A percentile compares a stretch with the other conserved stretches of the same genome.
These are phyloP conservation scores for Dendrolimus pini DNA, from an alignment of 2,888 invertebrate genomes.

Conservation along the genomic window DNA sequence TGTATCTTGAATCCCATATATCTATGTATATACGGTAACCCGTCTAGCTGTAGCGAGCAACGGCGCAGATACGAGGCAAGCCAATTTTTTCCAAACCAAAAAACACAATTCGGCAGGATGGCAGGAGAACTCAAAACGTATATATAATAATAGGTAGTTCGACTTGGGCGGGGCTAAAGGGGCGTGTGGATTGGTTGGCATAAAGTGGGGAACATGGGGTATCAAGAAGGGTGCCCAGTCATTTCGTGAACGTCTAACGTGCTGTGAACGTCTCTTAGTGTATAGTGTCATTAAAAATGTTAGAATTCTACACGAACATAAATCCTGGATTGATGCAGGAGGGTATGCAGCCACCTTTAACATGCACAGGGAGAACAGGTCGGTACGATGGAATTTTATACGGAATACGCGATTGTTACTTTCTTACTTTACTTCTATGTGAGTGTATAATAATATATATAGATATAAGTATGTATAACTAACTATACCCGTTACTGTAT, in stretches of 20 bases:
- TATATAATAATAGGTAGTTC: conserved; percentile 58
- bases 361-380: conserved; percentile 82
- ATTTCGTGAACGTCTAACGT: conserved; percentile 42
- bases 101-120: conserved; percentile 56
- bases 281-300: conserved; percentile 68
- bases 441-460: too few species aligned
- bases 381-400: conserved; percentile 24
- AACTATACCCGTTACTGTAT: too few species aligned
- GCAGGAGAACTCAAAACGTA: conserved; percentile 52
- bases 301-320: conserved; percentile 82
- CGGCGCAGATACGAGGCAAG: too few species aligned
- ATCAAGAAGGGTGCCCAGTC: conserved; percentile 25
- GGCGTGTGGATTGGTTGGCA: conserved; percentile 22
- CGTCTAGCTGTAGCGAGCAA: too few species aligned
- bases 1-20: too few species aligned
- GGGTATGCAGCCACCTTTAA: conserved; percentile 72
- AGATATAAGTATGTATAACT: too few species aligned
- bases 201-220: conserved; percentile 16
- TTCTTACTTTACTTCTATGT: too few species aligned
- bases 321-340: conserved; percentile 78
- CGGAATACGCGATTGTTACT: too few species aligned
- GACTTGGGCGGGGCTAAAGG: conserved; percentile 49
- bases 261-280: conserved; percentile 29
- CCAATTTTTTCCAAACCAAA: conserved; percentile 38
- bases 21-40: too few species aligned